A percentile compares a stretch with the other conserved stretches of the same genome.
Conservation (phyloP, 2,888 invertebrate species). For the Marasmarcha lunaedactyla region DNA sequence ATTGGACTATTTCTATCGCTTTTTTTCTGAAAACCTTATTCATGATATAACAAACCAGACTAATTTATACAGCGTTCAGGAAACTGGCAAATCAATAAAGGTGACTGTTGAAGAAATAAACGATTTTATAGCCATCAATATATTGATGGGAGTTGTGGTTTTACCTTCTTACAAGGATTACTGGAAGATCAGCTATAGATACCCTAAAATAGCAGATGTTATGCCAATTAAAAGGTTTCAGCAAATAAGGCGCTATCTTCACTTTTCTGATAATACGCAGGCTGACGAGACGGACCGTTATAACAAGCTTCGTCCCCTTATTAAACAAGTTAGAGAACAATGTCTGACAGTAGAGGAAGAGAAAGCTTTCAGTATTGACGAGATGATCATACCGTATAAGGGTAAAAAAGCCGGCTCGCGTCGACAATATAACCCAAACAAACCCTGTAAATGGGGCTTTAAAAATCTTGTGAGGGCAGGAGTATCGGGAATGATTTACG, state of each 20-base stretch:
- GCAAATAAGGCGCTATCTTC: background rate
- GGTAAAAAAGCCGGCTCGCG: constrained; percentile 17
- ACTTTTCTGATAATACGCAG: constrained; percentile 6
- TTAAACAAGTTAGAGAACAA: background rate
- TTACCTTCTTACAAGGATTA: constrained; percentile 9
- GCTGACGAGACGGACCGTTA: constrained; percentile 1
- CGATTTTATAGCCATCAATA: background rate
- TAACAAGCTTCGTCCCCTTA: too few relatives aligned
- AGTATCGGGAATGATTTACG: too few relatives aligned
- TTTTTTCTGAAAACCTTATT: too few relatives aligned
- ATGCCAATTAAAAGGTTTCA: background rate
- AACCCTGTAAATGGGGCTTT: too few relatives aligned
- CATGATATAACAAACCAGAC: too few relatives aligned
- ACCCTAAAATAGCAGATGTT: too few relatives aligned
- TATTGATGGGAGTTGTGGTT: constrained; percentile 4
- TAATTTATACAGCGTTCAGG: too few relatives aligned
- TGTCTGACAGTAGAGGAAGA: constrained; percentile 10
- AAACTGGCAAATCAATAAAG: too few relatives aligned
- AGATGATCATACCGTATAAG: constrained; percentile 22
- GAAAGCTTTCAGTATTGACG: constrained; percentile 16
- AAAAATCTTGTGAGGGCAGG: too few relatives aligned
- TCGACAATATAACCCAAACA: too few relatives aligned
- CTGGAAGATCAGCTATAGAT: constrained; percentile 4
- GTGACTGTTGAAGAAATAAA: background rate
- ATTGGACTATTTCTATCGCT: too few relatives aligned